A percentile compares a stretch with the other conserved stretches of the same genome.
phyloP scores from a whole-genome alignment of 1,140 invertebrate genomes.

The Danaus plexippus region DNA sequence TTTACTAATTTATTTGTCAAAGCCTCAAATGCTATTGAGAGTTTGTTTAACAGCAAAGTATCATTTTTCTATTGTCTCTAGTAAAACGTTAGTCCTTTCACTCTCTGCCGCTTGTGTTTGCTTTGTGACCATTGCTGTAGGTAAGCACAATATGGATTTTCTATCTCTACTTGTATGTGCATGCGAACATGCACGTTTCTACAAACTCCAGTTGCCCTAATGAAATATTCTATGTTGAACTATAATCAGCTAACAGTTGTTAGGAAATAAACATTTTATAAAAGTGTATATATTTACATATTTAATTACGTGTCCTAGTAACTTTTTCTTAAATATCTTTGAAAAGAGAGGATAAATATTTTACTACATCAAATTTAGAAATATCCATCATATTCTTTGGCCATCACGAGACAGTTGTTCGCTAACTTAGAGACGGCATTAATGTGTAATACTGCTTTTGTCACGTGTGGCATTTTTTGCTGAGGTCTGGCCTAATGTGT shows the following conservation, averaged over 20 bases:
- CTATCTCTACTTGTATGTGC: not conserved
- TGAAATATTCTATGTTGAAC: too few relatives aligned
- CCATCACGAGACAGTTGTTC: constrained; percentile 15
- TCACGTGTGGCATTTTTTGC: constrained; percentile 53
- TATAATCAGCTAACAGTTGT: too few relatives aligned
- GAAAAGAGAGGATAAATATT: not conserved
- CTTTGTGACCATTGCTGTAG: constrained; percentile 28
- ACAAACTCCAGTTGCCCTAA: too few relatives aligned
- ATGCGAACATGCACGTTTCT: too few relatives aligned
- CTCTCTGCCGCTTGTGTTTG: constrained; percentile 41
- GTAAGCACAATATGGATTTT: constrained; percentile 28
- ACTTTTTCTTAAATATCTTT: too few relatives aligned
- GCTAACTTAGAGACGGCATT: constrained; percentile 35
- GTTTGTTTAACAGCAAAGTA: constrained; percentile 44
- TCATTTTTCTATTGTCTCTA: constrained; percentile 48
- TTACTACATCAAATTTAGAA: not conserved
- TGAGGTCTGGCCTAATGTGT: constrained; percentile 28
- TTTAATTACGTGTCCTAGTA: too few relatives aligned
- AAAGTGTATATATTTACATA: too few relatives aligned
- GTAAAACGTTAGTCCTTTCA: constrained; percentile 43
- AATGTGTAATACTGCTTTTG: constrained; percentile 44
- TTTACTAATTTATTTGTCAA: constrained; percentile 20
- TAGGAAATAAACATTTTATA: too few relatives aligned
- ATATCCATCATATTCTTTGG: constrained; percentile 1
- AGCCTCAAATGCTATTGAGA: constrained; percentile 23